Percentiles rank a stretch among this genome's conserved stretches.
Conservation (phyloP, 2,888 invertebrate species). For the Ypsolopha sequella region DNA sequence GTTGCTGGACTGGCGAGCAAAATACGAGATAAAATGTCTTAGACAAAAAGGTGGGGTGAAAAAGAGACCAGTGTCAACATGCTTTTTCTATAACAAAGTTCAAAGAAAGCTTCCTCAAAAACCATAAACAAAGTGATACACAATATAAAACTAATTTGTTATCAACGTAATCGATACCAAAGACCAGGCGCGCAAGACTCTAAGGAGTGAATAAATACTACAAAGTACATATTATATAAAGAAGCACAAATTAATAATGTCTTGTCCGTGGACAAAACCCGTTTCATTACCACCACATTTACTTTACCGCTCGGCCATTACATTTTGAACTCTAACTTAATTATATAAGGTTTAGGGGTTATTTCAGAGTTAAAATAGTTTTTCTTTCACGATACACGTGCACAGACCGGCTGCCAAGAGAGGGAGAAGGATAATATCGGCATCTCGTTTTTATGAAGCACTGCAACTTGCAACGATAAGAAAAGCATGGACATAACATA, state of each 20-base stretch:
- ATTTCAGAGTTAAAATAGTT: background rate
- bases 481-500: constrained; percentile 28
- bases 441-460: constrained; percentile 21
- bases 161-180: constrained; percentile 54
- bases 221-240: constrained; percentile 35
- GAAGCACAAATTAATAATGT: constrained; percentile 68
- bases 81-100: too few relatives aligned
- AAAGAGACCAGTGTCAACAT: too few relatives aligned
- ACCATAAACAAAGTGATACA: constrained; percentile 8
- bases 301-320: background rate
- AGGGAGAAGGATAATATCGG: constrained; percentile 24
- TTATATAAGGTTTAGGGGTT: background rate
- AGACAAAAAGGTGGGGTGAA: too few relatives aligned
- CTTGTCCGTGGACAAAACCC: constrained; percentile 55
- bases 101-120: background rate
- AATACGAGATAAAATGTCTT: too few relatives aligned
- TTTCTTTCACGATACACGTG: constrained; percentile 49
- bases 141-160: constrained; percentile 64
- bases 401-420: constrained; percentile 41
- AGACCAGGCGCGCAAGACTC: constrained; percentile 41
- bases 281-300: constrained; percentile 23
- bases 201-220: constrained; percentile 26
- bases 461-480: constrained; percentile 28
- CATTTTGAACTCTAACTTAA: background rate
- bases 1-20: too few relatives aligned